Conservation (phyloP, 2,888 invertebrate genomes). For the Acanthococcus lagerstroemiae region DNA sequence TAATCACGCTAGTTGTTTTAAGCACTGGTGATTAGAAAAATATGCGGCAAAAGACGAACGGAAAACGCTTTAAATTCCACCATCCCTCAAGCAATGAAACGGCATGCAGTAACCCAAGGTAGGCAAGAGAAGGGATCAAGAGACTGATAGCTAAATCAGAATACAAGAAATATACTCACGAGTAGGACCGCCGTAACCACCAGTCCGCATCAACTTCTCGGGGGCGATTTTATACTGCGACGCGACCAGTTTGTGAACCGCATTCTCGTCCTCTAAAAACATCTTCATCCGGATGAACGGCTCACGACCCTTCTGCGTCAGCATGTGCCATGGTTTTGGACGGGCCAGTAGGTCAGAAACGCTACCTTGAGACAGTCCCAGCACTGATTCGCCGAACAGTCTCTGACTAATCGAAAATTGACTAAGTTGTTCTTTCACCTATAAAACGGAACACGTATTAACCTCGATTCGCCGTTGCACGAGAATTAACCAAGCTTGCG, state of each 20-base stretch:
- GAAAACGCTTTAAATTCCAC: too few relatives aligned
- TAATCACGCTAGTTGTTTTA: too few relatives aligned
- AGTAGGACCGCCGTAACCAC: conserved; percentile 72
- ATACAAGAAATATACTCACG: too few relatives aligned
- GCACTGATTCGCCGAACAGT: conserved; percentile 94
- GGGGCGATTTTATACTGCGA: conserved; percentile 97
- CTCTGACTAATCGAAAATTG: conserved; percentile 96
- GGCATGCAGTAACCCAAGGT: too few relatives aligned
- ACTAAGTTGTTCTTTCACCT: conserved; percentile 85
- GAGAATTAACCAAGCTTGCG: too few relatives aligned
- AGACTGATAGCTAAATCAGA: too few relatives aligned
- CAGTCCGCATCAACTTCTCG: conserved; percentile 92
- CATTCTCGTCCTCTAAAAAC: conserved; percentile 92
- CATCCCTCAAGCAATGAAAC: too few relatives aligned
- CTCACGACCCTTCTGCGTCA: conserved; percentile 86
- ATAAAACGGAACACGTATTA: conserved; percentile 35
- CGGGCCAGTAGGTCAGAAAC: conserved; percentile 94
- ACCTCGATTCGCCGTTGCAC: too few relatives aligned
- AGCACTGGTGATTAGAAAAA: too few relatives aligned
- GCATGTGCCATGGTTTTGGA: conserved; percentile 98
- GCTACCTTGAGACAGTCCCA: conserved; percentile 91
- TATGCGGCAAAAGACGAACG: too few relatives aligned
- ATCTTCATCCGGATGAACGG: conserved; percentile 97
- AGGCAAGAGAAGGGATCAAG: too few relatives aligned
- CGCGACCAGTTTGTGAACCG: conserved; percentile 87